Base-by-base conservation (phyloP, 2,113 vertebrate species). In the Chionis minor region DNA sequence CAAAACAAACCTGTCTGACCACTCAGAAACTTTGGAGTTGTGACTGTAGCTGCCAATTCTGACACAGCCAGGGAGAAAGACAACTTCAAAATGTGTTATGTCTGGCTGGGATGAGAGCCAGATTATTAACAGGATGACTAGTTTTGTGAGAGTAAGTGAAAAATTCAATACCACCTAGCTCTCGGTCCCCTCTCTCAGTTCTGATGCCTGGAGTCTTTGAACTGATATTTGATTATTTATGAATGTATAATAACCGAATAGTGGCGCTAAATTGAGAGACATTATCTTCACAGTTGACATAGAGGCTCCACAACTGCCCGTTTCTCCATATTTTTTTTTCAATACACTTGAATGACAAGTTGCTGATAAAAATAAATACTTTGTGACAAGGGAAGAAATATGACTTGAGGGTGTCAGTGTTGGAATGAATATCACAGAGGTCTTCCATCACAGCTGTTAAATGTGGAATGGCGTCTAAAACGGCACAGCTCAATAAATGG, bases 281-380 rank as follows among this genome's bases (percentile, higher is more conserved):
- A 66, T 96, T 95, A 85, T 92, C 72, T 94, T 96, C 92, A 87
- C 0, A 1, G 84, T 74, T 89, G 70, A 88, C 32, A 23, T 2
- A 26, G n/a, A 52, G 40, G 44, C 91, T 92, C 89, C 9, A 3
- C 69, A 83, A 49, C 51, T 79, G 69, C 44, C 92, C 55, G 16
- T 85, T 96, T 93, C 79, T 87, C 89, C 49, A 18, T 90, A 35
- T 88, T 94, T 91, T 89, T 81, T 51, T 74, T 73, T 55, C 14
- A 89, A 94, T 87, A 91, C 47, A 91, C 45, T 88, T 94, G 91
- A 98, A 95, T 97, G 96, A 98, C 97, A 98, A 97, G 96, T 92
- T 96, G 52, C 66, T 94, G 86, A 97, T 97, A 96, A 98, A 97
- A 97, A 96, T 94, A 98, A 99, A 98, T 98, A 91, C 94, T 97